Base-by-base conservation (phyloP, 1,140 invertebrate species). In the Brachionus asplanchnoidis region DNA sequence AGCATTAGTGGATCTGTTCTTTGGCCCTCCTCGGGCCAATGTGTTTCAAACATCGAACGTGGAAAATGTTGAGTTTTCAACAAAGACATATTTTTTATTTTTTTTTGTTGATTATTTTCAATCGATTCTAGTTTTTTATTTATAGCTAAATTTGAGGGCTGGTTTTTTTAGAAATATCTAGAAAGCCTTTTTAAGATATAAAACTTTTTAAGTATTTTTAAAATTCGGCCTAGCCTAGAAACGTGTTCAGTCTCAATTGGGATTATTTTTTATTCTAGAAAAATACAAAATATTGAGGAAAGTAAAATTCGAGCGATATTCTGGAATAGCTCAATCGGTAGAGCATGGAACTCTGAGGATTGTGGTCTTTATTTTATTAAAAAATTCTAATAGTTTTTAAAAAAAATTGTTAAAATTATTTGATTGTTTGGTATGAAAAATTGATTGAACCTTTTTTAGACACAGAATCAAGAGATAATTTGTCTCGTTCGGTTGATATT, bases 21-120 rank as follows among this genome's bases (percentile, higher is more conserved):
- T 28, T 77, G 73, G 28, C 44, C 68, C 17, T 73, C 68, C 17
- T 44, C 77, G 7, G 77, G 77, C 77, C 77, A 80, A 56, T 80
- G 44, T 9, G 65, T 65, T 3, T 82, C 79, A 26, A 82, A 82
- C 79, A 82, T 82, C 11, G 79, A 82, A 65, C 79, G 50, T 42
- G 79, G 79, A 68, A 82, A 82, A 46, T 32, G 40, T 65, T 68
- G 36, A 28, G 60, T 53, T 36, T 68, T 60, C 23, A 82, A 23
- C 12, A 82, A 44, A 82, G 79, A 40, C 79, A 82, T 82, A 20
- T 26, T 82, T 60, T 42, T 46, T 1, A 3, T n/a, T 50, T 3
- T 23, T 50, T 77, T 28, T 77, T 50, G 2, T 36, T 26, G 5
- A 20, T 75, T 17, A 44, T 75, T 70, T 70, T 40, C 7, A 28